phyloP scores from a whole-genome alignment of 2,113 vertebrate genomes.

The Nothoprocta pentlandii region DNA sequence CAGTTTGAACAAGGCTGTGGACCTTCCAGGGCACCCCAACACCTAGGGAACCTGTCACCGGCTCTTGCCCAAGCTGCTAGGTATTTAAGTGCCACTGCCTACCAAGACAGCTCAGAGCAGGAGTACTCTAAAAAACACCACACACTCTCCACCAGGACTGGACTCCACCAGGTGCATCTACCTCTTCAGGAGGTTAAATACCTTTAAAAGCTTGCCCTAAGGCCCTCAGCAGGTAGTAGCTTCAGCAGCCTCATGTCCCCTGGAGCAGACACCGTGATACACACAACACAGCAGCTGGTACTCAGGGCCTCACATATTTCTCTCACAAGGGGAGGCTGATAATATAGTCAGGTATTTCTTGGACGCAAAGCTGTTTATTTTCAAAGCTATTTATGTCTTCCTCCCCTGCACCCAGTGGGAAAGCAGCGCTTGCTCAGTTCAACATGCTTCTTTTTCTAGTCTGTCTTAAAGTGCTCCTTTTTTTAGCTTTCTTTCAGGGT shows the following conservation, averaged over 20 bases:
- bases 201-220: constrained; percentile 3
- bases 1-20: not conserved
- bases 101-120: not conserved
- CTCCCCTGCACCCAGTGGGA: not conserved
- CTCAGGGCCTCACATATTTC: not conserved
- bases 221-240: constrained; percentile 2
- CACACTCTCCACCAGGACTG: not conserved
- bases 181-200: constrained; percentile 36
- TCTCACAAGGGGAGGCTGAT: not conserved
- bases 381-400: not conserved
- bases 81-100: not conserved
- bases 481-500: not conserved
- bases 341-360: not conserved
- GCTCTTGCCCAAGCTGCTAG: not conserved
- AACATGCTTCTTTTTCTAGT: not conserved
- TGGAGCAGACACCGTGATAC: not conserved
- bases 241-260: not conserved
- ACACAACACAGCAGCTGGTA: not conserved
- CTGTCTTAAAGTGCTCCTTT: not conserved
- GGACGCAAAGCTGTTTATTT: constrained; percentile 18
- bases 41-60: not conserved
- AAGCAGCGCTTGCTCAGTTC: not conserved
- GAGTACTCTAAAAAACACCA: not conserved
- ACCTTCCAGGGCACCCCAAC: not conserved
- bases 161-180: not conserved